These are phyloP conservation scores for Operophtera brumata DNA, from an alignment of 2,888 invertebrate genomes.

Conservation along the genomic window DNA sequence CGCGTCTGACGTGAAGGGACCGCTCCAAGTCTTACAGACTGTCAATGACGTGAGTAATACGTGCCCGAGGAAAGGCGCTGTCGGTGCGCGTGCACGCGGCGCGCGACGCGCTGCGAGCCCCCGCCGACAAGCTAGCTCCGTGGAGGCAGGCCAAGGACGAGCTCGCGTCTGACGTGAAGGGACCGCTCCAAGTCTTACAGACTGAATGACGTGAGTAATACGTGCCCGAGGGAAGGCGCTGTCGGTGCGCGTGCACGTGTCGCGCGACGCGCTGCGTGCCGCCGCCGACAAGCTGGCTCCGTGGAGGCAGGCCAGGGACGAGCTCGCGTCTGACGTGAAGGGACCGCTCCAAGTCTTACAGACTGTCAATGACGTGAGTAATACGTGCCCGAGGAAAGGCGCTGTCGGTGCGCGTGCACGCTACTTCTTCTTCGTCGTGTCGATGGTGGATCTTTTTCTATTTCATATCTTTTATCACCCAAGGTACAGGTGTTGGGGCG, in stretches of 20 bases:
- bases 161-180: too few species aligned
- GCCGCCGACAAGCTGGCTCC: slow-evolving; percentile 35
- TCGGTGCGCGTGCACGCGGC: slow-evolving; percentile 25
- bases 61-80: not conserved
- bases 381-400: not conserved
- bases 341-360: slow-evolving; percentile 9
- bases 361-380: not conserved
- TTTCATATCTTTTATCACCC: too few species aligned
- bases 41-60: not conserved
- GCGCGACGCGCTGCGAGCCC: slow-evolving; percentile 19
- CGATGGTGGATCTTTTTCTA: too few species aligned
- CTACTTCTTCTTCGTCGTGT: too few species aligned
- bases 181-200: not conserved
- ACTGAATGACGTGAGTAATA: not conserved
- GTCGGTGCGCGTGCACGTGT: slow-evolving; percentile 24
- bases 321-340: slow-evolving; percentile 28
- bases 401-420: slow-evolving; percentile 19
- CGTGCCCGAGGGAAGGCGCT: slow-evolving; percentile 76
- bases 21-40: slow-evolving; percentile 3
- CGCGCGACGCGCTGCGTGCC: slow-evolving; percentile 20
- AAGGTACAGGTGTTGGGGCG: too few species aligned
- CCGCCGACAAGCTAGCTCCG: slow-evolving; percentile 35
- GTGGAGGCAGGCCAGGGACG: slow-evolving; percentile 52
- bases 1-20: slow-evolving; percentile 29
- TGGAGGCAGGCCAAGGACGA: too few species aligned